Base-by-base conservation (phyloP, 1,140 invertebrate genomes). In the Drosophila oshimai region DNA sequence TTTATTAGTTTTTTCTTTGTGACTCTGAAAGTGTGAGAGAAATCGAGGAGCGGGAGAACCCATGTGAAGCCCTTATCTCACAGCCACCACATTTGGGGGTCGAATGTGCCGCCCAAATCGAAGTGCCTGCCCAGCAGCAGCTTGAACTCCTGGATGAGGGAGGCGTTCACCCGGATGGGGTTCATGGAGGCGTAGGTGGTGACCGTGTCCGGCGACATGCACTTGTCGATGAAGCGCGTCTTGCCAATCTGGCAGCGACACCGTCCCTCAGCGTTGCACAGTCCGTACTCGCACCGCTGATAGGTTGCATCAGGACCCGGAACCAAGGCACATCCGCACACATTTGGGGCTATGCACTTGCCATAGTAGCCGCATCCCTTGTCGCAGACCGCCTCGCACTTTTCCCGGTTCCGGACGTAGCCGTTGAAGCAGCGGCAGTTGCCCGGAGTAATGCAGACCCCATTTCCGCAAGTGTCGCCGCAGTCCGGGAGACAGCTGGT, bases 341-440 rank as follows among this genome's bases (percentile, higher is more conserved):
- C 67, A 60, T 74, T 76, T 0, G 89, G 89, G 0, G 89, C 89
- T 13, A 90, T 79, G 36, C 89, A 90, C 28, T 61, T 80, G 46
- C 89, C 89, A 44, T 90, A 90, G 42, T 72, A 90, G 12, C 89
- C 89, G 4, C 89, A 90, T 4, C 86, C 89, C 0, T 55, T 67
- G 4, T 79, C 76, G 45, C 90, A 91, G 20, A 89, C 69, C 0
- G 88, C 81, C 10, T 81, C 80, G 47, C 81, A 91, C 4, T 77
- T 79, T 41, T 70, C 62, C 7, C 70, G 62, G 60, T 90, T 89
- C 15, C 76, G 65, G 9, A 65, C 47, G 29, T 89, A 92, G 0
- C 95, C 95, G 17, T 92, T 90, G 50, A 93, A 93, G 83, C 95
- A 96, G 1, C 92, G 91, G 72, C 95, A 94, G 2, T 91, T 73